Evolutionary conservation across 2,888 invertebrate genomes (phyloP).

Genomic region (Hemaris fuciformis): DNA sequence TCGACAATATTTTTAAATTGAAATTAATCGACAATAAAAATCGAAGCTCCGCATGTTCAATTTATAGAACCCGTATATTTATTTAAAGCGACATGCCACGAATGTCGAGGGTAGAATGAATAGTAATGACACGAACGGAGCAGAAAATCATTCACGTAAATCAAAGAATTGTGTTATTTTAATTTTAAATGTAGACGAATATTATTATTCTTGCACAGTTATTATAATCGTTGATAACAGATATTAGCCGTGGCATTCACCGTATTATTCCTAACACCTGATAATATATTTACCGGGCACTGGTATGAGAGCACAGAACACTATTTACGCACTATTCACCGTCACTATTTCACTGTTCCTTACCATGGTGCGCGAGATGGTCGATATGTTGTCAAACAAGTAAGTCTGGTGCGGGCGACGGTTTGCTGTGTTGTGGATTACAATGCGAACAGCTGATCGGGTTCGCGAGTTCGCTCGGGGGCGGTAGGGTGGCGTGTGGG

Average conservation of each 20-base stretch:
- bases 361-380: conserved; percentile 64
- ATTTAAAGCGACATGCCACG: background rate
- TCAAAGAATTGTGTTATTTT: conserved; percentile 17
- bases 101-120: conserved; percentile 9
- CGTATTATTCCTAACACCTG: conserved; percentile 8
- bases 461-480: conserved; percentile 45
- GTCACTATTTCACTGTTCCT: conserved; percentile 61
- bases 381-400: conserved; percentile 51
- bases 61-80: conserved; percentile 2
- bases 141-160: conserved; percentile 15
- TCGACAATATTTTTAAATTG: background rate
- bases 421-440: conserved; percentile 40
- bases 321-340: conserved; percentile 55
- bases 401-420: conserved; percentile 34
- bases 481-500: conserved; percentile 49
- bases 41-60: background rate
- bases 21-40: conserved; percentile 4
- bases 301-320: conserved; percentile 46
- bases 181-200: conserved; percentile 25
- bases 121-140: conserved; percentile 19
- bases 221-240: background rate
- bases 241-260: background rate
- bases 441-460: conserved; percentile 68
- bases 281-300: conserved; percentile 36
- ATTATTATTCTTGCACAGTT: background rate